Percentiles rank a stretch among this genome's conserved stretches.
These are phyloP conservation scores for Apostichopus californicus DNA, from an alignment of 35 echinoderm and acorn worm species.

Conservation along the genomic window DNA sequence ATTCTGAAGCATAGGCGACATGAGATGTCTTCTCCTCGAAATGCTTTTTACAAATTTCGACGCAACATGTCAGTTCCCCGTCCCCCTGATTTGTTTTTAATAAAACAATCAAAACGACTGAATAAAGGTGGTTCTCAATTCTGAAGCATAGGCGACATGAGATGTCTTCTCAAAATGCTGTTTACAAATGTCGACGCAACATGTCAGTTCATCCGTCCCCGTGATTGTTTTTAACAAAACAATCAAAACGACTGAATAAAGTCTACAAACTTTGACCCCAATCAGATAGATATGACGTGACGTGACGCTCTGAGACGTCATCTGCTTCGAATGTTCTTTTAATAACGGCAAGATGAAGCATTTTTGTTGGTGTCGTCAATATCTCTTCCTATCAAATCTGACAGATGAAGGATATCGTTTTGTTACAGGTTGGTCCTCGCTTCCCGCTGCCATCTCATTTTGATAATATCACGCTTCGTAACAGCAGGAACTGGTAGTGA, in stretches of 20 bases:
- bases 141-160: no score
- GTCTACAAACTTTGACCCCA: not conserved
- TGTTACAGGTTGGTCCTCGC: constrained; percentile 18
- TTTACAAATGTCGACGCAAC: no score
- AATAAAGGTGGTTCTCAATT: no score
- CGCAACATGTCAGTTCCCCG: no score
- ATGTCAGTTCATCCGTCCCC: no score
- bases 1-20: no score
- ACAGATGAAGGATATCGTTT: not conserved
- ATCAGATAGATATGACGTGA: not conserved
- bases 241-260: not conserved
- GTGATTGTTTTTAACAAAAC: not conserved
- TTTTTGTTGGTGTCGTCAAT: not conserved
- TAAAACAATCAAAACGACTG: no score
- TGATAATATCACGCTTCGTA: constrained; percentile 31
- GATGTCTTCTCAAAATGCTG: no score
- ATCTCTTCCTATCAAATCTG: not conserved
- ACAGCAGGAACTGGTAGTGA: not conserved
- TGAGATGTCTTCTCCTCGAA: no score
- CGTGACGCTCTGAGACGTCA: not conserved
- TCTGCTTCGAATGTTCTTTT: not conserved
- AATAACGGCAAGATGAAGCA: no score
- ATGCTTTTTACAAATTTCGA: no score
- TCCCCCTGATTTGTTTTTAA: no score
- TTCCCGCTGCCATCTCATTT: constrained; percentile 16